Percentiles rank a stretch among this genome's conserved stretches.
These are phyloP conservation scores for Shargacucullia verbasci DNA, from an alignment of 2,888 invertebrate genomes.

Conservation along the genomic window DNA sequence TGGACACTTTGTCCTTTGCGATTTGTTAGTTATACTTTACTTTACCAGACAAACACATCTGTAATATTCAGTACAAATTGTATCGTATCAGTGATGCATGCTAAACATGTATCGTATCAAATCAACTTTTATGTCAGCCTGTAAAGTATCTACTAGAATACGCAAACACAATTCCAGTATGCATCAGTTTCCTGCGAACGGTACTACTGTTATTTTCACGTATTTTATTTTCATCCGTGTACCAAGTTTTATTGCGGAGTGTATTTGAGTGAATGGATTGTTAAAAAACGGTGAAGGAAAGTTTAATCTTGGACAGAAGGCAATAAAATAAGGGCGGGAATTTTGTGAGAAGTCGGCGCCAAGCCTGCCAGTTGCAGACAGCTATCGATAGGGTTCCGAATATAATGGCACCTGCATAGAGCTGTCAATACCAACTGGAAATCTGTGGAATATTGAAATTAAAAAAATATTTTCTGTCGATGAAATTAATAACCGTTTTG, in stretches of 20 bases:
- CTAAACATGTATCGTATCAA: not conserved
- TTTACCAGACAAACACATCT: not conserved
- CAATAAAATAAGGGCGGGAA: constrained; percentile 87
- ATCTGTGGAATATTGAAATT: not conserved
- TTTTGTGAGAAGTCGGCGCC: constrained; percentile 84
- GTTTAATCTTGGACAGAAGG: constrained; percentile 86
- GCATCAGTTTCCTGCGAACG: constrained; percentile 26
- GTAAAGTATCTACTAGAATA: constrained; percentile 1
- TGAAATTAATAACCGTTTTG: too few relatives aligned
- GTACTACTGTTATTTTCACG: constrained; percentile 39
- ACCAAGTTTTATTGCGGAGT: constrained; percentile 65
- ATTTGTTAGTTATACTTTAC: too few relatives aligned
- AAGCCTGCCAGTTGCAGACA: constrained; percentile 86
- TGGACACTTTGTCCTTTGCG: too few relatives aligned
- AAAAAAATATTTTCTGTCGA: not conserved
- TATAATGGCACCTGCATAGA: constrained; percentile 64
- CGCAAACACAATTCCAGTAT: constrained; percentile 14
- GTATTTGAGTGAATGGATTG: constrained; percentile 71
- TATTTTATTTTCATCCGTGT: constrained; percentile 59
- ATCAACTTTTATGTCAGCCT: not conserved
- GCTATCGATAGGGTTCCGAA: constrained; percentile 85
- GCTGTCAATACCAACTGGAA: constrained; percentile 58
- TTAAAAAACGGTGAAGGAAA: constrained; percentile 76
- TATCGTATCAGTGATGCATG: not conserved
- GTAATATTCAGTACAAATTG: constrained; percentile 2